phyloP scores from a whole-genome alignment of 2,113 vertebrate genomes.

The Cisticola juncidis region DNA sequence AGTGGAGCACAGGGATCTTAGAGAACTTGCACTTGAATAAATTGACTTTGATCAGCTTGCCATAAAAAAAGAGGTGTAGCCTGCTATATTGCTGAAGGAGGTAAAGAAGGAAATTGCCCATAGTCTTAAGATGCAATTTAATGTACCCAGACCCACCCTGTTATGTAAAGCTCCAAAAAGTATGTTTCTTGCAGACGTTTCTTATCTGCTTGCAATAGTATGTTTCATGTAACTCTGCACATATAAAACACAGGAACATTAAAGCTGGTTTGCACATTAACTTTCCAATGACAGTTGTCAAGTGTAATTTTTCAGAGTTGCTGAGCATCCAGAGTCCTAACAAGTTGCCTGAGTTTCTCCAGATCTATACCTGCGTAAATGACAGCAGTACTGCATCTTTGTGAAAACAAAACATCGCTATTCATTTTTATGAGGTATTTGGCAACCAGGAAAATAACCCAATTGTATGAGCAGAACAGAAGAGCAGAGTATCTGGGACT shows the following conservation, averaged over 20 bases:
- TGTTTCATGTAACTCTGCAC: background rate
- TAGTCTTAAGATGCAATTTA: background rate
- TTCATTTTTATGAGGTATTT: background rate
- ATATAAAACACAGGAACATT: background rate
- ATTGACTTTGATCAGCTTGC: slow-evolving; percentile 52
- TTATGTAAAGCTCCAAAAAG: background rate
- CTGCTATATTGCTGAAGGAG: background rate
- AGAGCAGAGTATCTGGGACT: background rate
- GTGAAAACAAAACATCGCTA: background rate
- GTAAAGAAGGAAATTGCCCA: background rate
- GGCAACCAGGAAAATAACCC: background rate
- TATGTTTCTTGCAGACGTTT: background rate
- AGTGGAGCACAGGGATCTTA: background rate
- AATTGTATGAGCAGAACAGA: background rate
- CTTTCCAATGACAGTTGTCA: background rate
- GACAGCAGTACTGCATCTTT: background rate
- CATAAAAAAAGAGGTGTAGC: slow-evolving; percentile 23
- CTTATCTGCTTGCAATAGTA: background rate
- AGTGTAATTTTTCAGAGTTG: background rate
- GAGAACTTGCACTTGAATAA: slow-evolving; percentile 23
- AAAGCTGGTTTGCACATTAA: background rate
- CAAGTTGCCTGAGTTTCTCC: background rate
- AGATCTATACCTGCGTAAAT: background rate
- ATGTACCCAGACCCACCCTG: background rate
- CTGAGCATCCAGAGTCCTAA: background rate